Evolutionary conservation across 1,140 invertebrate genomes (phyloP).

Genomic region (Holcopasites calliopsidis): DNA sequence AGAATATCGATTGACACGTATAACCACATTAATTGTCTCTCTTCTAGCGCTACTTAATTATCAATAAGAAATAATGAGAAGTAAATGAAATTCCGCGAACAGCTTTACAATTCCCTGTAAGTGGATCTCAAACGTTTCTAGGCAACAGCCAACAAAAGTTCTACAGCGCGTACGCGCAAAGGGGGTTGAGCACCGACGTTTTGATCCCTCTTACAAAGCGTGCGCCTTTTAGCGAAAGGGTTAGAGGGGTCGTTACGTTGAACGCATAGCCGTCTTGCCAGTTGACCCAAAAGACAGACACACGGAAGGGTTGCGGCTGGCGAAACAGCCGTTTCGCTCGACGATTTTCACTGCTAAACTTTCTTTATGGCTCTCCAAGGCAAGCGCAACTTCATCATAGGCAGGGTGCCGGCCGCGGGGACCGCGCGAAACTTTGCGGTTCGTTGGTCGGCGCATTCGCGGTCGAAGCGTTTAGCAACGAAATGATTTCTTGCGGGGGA

Average conservation of each 20-base stretch:
- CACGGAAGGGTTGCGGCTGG: not conserved
- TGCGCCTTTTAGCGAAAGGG: too few species aligned
- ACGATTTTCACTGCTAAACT: constrained; percentile 26
- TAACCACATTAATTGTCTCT: too few species aligned
- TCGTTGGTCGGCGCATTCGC: constrained; percentile 22
- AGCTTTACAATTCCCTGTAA: too few species aligned
- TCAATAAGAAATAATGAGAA: too few species aligned
- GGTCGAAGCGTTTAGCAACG: constrained; percentile 38
- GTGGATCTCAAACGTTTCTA: too few species aligned
- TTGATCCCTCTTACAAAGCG: too few species aligned
- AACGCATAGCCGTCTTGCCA: constrained; percentile 8
- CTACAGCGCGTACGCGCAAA: not conserved
- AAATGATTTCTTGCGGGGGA: constrained; percentile 41
- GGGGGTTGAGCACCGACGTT: constrained; percentile 6
- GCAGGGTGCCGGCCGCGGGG: not conserved
- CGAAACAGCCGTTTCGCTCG: not conserved
- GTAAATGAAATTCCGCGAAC: too few species aligned
- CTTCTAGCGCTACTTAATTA: too few species aligned
- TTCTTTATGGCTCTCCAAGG: constrained; percentile 39
- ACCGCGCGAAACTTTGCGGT: constrained; percentile 23
- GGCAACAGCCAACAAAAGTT: not conserved
- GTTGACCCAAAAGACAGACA: not conserved
- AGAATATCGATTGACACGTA: constrained; percentile 3
- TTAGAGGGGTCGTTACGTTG: constrained; percentile 43
- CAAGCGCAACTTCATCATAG: constrained; percentile 43